Base-by-base conservation (phyloP, 30 jellyfish, hydroid and myxozoan genomes). In the Aurelia sp. region DNA sequence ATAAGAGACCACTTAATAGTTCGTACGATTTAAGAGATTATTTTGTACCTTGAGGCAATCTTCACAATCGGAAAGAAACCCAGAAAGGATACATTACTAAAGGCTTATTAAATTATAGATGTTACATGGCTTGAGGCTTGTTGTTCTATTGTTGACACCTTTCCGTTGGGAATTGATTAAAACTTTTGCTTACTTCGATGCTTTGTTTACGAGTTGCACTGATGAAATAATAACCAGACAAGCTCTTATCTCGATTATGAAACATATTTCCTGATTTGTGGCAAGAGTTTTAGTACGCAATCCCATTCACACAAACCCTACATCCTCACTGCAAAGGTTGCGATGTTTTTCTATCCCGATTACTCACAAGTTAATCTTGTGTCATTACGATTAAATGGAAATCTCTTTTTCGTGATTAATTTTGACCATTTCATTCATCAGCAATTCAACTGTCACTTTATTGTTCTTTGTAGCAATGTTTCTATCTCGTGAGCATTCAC, bases 211-310 rank as follows among this genome's bases (percentile, higher is more conserved):
- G 50, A 62, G 72, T 63, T 64, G 22, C 72, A 17, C n/a, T 63
- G 89, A 77, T 64, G 80, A 79, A 79, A 35, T 79, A 57, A 9
- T 18, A 40, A 65, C 89, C 89, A 79, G 89, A 79, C 89, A 79
- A 79, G 50, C 71, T 33, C 68, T 79, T 55, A 79, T 79, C 80
- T n/a, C 19, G 89, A 79, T 79, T 62, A 79, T 79, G 80, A 79
- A 79, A 41, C 89, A 81, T 55, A 79, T 79, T 79, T 79, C 89
- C 89, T 79, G 89, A 79, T 79, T 76, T 79, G 89, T 79, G 89
- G 89, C 66, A 63, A 79, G 27, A 69, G 65, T 24, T 79, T 79
- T 79, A 59, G 38, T 7, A 62, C 60, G 67, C 66, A 33, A 79
- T 79, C 89, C 89, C 71, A 79, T 79, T 79, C 89, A 50, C 89